Conservation (phyloP, 2,113 vertebrate genomes). For the Lagenorhynchus albirostris region DNA sequence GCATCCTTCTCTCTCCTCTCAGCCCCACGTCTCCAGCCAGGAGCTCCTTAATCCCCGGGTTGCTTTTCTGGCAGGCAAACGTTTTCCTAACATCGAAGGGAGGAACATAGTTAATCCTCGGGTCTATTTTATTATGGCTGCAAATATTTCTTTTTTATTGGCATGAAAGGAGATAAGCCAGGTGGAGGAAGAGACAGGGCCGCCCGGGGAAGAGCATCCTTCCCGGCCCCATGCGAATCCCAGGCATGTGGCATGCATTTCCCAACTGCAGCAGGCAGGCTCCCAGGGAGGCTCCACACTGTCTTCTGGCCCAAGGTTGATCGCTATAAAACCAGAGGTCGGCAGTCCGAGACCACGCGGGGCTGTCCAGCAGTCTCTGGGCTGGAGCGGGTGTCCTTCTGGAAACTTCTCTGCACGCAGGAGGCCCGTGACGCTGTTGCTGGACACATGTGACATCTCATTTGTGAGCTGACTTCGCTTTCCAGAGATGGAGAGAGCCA, state of each 20-base stretch:
- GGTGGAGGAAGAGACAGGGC: background rate
- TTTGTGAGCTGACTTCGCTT: slow-evolving; percentile 30
- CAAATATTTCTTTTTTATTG: slow-evolving; percentile 29
- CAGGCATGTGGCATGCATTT: background rate
- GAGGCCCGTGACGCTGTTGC: background rate
- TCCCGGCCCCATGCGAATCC: background rate
- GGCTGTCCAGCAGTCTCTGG: background rate
- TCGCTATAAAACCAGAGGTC: background rate
- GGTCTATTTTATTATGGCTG: background rate
- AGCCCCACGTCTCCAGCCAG: background rate
- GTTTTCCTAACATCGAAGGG: background rate
- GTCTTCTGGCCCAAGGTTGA: background rate
- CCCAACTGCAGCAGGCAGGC: background rate
- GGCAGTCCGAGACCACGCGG: background rate
- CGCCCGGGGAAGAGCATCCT: background rate
- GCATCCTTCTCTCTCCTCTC: too few species aligned
- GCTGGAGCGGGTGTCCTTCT: background rate
- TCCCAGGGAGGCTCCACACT: background rate
- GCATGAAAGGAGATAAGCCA: background rate
- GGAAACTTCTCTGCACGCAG: slow-evolving; percentile 11
- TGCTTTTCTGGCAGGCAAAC: background rate
- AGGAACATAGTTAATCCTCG: background rate
- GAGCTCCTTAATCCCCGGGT: background rate
- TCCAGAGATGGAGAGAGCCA: background rate
- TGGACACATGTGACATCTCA: background rate